Evolutionary conservation across 2,888 invertebrate species (phyloP), one percentile per base, ranked within the genome.

Genomic region (Lysandra bellargus): DNA sequence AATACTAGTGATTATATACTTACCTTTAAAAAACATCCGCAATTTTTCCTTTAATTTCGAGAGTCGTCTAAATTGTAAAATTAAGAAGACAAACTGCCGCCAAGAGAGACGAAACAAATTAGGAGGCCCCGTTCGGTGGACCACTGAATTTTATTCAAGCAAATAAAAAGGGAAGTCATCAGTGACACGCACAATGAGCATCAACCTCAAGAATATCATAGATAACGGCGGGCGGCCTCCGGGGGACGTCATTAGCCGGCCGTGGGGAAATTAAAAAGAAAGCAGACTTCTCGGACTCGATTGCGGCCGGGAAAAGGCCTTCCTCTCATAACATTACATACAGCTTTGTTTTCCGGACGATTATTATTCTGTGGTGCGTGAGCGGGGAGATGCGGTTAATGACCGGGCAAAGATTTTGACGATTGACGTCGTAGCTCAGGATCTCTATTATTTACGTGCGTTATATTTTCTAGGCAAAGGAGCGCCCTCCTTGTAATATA

Each of bases 231-330:
- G 88, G 87, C 87, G 88, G 87, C 86, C 90, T 91, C 91, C 88
- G 87, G 86, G 93, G 92, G 94, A 93, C 90, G 93, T 94, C 94
- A 94, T 94, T 94, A 94, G 93, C 92, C 91, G 93, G 88, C 94
- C 94, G 92, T 92, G 91, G 95, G 95, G 95, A 95, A 95, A 95
- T 95, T 95, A 94, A 94, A 94, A 94, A 94, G 94, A 94, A 94
- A 95, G 89, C 93, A 94, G 61, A 94, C 91, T 92, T 90, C 92
- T 93, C 90, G 94, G 94, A 94, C 94, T 92, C 94, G 91, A 94
- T 92, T 93, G 92, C 91, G 90, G 87, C 88, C 88, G 88, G 88
- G 91, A 91, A 91, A 88, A 92, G 90, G 87, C 90, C 91, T 92
- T 91, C 91, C 92, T 92, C 94, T 93, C 93, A 93, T 94, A 94